Base-by-base conservation (phyloP, 2,888 invertebrate species). In the Amaurobius ferox region DNA sequence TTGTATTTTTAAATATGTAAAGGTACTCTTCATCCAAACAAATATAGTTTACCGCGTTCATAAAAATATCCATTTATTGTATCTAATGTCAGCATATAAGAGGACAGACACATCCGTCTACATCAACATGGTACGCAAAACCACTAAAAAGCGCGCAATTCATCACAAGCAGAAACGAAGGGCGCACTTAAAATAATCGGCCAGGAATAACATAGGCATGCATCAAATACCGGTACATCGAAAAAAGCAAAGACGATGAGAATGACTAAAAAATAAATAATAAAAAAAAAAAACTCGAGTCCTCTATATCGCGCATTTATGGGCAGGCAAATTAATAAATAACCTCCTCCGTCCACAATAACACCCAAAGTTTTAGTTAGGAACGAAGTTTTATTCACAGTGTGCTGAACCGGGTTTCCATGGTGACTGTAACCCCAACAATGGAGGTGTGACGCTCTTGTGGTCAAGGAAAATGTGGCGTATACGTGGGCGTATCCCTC, bases 271-370 rank as follows among this genome's bases (percentile, higher is more conserved):
- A 62, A 61, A n/a, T n/a, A n/a, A n/a, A n/a, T n/a, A 68, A 74
- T 70, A 40, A 71, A 64, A 44, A 61, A 74, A 68, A 67, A 73
- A 80, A 39, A 72, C 19, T 55, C 19, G 23, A 23, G 1, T n/a
- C n/a, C n/a, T 23, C 23, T 16, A 19, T 5, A 35, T 40, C 73
- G 30, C 39, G 35, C 66, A 16, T 85, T 85, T 72, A 55, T 55
- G 77, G 66, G 83, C 35, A 72, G 70, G 48, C 83, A 85, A 85
- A 85, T 85, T 85, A 77, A 85, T 85, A 85, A 85, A 85, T 85
- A 85, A 83, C 83, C 71, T 76, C 64, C 39, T 29, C 30, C 55
- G 79, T 44, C 35, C 26, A 30, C 73, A 29, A 29, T 28, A 28
- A 28, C 40, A 32, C 67, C 39, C 72, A 29, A 80, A 80, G 66